Conservation (phyloP, 2,888 invertebrate genomes). For the Mantis religiosa region DNA sequence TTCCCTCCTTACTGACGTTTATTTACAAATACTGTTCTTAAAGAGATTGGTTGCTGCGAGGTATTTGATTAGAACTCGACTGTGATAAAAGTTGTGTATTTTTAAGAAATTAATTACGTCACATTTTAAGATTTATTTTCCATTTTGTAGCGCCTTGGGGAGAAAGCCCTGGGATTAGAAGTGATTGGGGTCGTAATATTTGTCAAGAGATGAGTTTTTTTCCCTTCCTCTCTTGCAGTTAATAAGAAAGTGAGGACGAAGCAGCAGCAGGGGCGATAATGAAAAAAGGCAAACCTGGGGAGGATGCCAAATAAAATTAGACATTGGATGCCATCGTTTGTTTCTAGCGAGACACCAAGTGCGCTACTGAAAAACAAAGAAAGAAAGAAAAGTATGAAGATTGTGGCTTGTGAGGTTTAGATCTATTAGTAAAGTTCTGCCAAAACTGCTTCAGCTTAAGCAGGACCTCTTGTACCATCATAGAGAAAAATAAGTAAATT, state of each 20-base stretch:
- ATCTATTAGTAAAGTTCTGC: no score
- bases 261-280: background rate
- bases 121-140: slow-evolving; percentile 20
- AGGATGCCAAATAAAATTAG: background rate
- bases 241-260: background rate
- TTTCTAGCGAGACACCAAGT: background rate
- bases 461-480: no score
- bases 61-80: background rate
- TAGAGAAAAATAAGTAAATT: no score
- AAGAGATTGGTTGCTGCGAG: background rate
- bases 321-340: background rate
- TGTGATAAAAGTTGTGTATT: background rate
- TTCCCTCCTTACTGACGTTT: background rate
- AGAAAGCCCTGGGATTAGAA: slow-evolving; percentile 18
- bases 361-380: background rate
- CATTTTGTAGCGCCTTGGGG: slow-evolving; percentile 5
- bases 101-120: slow-evolving; percentile 20
- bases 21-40: background rate
- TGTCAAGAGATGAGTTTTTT: slow-evolving; percentile 25
- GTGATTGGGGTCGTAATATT: slow-evolving; percentile 25
- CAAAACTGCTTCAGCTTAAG: no score
- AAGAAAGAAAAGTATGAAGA: background rate
- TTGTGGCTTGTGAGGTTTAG: background rate
- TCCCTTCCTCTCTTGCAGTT: background rate
- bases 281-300: background rate